phyloP scores from a whole-genome alignment of 2,797 vertebrate species.

The Leptodactylus fallax region DNA sequence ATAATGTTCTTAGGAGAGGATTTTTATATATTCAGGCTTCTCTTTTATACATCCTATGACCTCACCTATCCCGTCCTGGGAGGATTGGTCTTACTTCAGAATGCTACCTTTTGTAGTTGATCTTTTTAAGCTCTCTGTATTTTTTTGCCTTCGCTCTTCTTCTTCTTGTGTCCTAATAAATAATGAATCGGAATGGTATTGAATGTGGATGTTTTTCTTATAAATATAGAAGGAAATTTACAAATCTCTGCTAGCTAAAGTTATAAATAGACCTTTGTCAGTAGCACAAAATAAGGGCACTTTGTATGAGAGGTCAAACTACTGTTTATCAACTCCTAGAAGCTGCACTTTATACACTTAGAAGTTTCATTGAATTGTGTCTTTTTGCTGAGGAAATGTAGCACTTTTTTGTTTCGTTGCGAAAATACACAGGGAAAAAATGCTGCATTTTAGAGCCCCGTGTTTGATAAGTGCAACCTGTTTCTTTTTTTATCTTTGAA shows the following conservation, averaged over 20 bases:
- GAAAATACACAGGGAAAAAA: too few species aligned
- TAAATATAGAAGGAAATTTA: neutral
- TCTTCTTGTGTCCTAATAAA: constrained; percentile 40
- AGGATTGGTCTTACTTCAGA: constrained; percentile 39
- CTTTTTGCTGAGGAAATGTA: too few species aligned
- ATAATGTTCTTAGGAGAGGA: constrained; percentile 51
- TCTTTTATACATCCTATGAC: constrained; percentile 51
- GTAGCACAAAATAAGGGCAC: neutral
- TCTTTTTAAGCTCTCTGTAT: constrained; percentile 49
- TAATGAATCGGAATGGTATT: neutral
- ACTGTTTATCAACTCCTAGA: too few species aligned
- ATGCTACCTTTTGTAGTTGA: constrained; percentile 60
- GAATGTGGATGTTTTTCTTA: neutral
- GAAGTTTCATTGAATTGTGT: too few species aligned
- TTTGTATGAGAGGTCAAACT: neutral
- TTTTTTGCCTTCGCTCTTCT: neutral
- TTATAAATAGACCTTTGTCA: neutral
- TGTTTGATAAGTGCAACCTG: too few species aligned
- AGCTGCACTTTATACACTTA: too few species aligned
- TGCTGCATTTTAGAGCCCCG: too few species aligned
- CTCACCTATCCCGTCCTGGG: constrained; percentile 52
- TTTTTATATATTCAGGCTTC: constrained; percentile 50
- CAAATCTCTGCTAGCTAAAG: neutral
- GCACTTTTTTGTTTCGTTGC: too few species aligned
- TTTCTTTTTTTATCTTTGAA: too few species aligned